Base-by-base conservation (phyloP, 92 coral and sea anemone species). In the Hydrozoanthus gracilis region DNA sequence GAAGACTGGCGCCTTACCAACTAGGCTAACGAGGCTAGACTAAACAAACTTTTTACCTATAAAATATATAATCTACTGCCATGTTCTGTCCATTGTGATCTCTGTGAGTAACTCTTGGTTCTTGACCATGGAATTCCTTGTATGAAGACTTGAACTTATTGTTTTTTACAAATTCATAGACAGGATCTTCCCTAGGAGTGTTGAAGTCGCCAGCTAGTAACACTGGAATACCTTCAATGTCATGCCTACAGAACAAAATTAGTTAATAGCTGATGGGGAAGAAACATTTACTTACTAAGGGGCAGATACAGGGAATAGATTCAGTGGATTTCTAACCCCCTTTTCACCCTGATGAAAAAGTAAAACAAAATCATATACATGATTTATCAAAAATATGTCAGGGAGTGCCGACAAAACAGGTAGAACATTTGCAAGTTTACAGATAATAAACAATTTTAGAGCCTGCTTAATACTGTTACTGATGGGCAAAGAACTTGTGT, bases 191-290 rank as follows among this genome's bases (percentile, higher is more conserved):
- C 77, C 92, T 90, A 15, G 97, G 88, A 60, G 98, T 90, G 86
- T 96, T 96, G 65, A 96, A 93, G 79, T 96, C 99, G 39, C 99
- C 99, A 48, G 98, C 93, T 48, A 96, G 79, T 9, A 96, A 78
- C 64, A 96, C 95, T 44, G 99, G 99, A 0, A 92, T 83, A 11
- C 89, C 86, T 47, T 83, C 82, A 7, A 93, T 76, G 5, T 77
- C 84, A 71, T 94, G 91, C 76, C 98, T 94, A 54, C 16, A 68
- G n/a, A 27, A 9, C 8, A 8, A 66, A 8, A 16, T 2, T 4
- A 35, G 27, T 20, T 7, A 68, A 7, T 3, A 66, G 17, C 8
- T 0, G 39, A 27, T 27, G 39, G 39, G 39, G 39, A 0, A 27
- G 39, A 27, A 27, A 27, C 39, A 27, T 27, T 27, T 0, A 27